phyloP scores from a whole-genome alignment of 1,140 invertebrate genomes.

The Gryllus bimaculatus region DNA sequence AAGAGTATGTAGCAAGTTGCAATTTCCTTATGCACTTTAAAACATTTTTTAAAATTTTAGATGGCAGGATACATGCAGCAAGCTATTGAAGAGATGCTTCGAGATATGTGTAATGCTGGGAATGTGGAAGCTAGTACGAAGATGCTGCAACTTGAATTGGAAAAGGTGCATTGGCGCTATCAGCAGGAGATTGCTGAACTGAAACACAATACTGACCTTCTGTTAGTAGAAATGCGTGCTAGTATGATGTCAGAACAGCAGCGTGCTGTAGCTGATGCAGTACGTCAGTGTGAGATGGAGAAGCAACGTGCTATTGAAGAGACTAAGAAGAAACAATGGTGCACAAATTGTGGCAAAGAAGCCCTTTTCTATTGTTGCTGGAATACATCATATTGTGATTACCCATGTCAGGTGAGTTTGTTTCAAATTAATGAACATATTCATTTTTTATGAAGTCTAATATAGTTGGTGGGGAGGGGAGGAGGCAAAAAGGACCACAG shows the following conservation, averaged over 20 bases:
- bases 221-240: slow-evolving; percentile 51
- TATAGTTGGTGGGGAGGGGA: not conserved
- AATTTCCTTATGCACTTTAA: no score
- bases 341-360: slow-evolving; percentile 73
- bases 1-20: no score
- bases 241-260: slow-evolving; percentile 56
- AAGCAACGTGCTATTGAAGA: slow-evolving; percentile 55
- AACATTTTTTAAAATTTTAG: slow-evolving; percentile 24
- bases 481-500: no score
- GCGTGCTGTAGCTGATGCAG: slow-evolving; percentile 46
- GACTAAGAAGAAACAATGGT: slow-evolving; percentile 79
- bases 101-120: slow-evolving; percentile 38
- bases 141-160: slow-evolving; percentile 49
- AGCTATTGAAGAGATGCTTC: slow-evolving; percentile 46
- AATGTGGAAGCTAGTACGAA: slow-evolving; percentile 45
- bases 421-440: not conserved
- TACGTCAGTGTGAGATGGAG: slow-evolving; percentile 50
- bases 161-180: slow-evolving; percentile 53
- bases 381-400: slow-evolving; percentile 90
- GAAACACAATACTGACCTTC: slow-evolving; percentile 43
- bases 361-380: slow-evolving; percentile 88
- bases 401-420: slow-evolving; percentile 55
- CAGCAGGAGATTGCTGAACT: slow-evolving; percentile 51
- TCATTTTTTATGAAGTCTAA: slow-evolving; percentile 12
- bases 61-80: slow-evolving; percentile 44